phyloP scores from a whole-genome alignment of 2,797 vertebrate species.

The Erpetoichthys calabaricus region DNA sequence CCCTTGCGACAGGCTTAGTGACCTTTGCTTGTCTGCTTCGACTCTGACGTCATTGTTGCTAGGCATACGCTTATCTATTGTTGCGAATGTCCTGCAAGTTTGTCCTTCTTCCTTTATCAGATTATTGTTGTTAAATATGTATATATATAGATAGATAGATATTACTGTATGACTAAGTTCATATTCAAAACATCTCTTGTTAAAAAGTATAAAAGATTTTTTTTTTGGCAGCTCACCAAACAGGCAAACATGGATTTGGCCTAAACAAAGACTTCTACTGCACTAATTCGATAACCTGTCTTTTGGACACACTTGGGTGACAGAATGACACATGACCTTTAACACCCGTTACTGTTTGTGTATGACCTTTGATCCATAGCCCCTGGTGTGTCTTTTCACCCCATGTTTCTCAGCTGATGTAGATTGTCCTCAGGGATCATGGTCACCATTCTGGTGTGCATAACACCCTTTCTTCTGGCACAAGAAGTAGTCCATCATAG shows the following conservation, averaged over 20 bases:
- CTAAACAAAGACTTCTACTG: constrained; percentile 39
- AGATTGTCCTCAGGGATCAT: constrained; percentile 50
- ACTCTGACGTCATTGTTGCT: constrained; percentile 81
- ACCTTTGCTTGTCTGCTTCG: constrained; percentile 81
- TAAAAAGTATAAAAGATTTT: not conserved
- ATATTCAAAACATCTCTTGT: not conserved
- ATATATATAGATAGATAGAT: not conserved
- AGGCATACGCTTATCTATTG: constrained; percentile 68
- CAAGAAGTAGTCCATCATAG: too few species aligned
- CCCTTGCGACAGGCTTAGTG: constrained; percentile 64
- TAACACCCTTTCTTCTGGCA: not conserved
- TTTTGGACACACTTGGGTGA: constrained; percentile 49
- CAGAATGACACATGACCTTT: constrained; percentile 70
- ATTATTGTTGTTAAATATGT: not conserved
- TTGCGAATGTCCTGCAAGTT: constrained; percentile 58
- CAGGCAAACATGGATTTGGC: constrained; percentile 21
- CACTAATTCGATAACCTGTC: constrained; percentile 23
- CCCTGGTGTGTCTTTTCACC: constrained; percentile 46
- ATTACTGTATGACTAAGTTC: not conserved
- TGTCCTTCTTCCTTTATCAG: not conserved
- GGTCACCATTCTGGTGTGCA: not conserved
- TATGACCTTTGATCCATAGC: constrained; percentile 61
- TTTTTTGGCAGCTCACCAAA: constrained; percentile 1
- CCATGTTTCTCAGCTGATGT: constrained; percentile 65
- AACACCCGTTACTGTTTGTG: constrained; percentile 53